Base-by-base conservation (phyloP, 1,140 invertebrate genomes). In the Lepidurus couesii region DNA sequence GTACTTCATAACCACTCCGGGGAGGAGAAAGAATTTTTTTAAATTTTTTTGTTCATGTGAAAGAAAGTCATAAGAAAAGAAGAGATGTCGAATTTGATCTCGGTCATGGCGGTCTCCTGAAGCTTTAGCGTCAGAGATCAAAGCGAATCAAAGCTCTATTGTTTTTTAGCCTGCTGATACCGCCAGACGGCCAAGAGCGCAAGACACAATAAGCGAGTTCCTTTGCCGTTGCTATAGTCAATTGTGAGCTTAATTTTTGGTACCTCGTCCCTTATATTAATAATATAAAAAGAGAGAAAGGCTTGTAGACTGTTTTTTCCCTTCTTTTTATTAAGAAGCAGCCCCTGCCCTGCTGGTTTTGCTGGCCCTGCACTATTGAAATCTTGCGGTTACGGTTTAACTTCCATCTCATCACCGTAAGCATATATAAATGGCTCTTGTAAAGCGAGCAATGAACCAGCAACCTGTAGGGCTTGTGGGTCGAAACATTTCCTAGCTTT, bases 221-320 rank as follows among this genome's bases (percentile, higher is more conserved):
- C 21, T 65, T 21, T 65, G 21, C 53, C 53, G 53, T 13, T 21
- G 53, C 21, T 65, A 65, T 13, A 65, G 53, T 65, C 53, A 65
- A 65, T 65, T 65, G 53, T 65, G 53, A 65, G 53, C 53, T 65
- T 65, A 65, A 65, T 65, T 65, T 65, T 65, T 65, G 53, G 53
- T 65, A 65, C 16, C 16, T n/a, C 53, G 53, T 65, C 53, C 16
- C 1, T 65, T 65, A 13, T 7, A 65, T 34, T 34, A 34, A 34
- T 34, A 34, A 4, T 34, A 65, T 65, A 21, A 65, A 65, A 65
- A 7, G 53, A 21, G 7, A 65, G 53, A 65, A 65, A 65, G 21
- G 53, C 16, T 65, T 65, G 34, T 34, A 34, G 34, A 34, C 2
- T 34, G 34, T 34, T 34, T 34, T 34, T 34, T 26, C 26, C 26